Evolutionary conservation across 2,113 vertebrate species (phyloP).

Genomic region (Lamprotornis superbus): DNA sequence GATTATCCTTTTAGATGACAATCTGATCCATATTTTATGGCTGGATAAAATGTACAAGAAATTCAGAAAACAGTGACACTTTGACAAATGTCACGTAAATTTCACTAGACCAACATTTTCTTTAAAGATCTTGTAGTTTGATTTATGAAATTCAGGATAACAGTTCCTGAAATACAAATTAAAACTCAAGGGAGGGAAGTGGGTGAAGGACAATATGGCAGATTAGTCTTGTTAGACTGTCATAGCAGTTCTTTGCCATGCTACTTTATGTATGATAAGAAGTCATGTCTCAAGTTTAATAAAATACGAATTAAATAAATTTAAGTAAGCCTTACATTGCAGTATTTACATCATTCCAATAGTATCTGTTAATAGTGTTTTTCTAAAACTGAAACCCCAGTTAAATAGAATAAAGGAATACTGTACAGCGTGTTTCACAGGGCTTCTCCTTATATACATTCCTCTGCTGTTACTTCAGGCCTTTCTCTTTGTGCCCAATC

Average conservation of each 20-base stretch:
- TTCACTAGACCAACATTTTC: background rate
- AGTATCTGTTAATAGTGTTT: background rate
- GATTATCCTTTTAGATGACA: background rate
- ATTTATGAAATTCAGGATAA: background rate
- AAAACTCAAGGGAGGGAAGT: background rate
- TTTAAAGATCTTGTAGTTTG: background rate
- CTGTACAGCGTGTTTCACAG: background rate
- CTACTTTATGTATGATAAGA: background rate
- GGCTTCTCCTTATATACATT: constrained; percentile 3
- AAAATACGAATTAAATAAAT: background rate
- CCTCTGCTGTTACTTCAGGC: constrained; percentile 43
- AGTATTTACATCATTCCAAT: background rate
- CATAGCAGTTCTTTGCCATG: background rate
- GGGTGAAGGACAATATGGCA: background rate
- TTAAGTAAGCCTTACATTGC: background rate
- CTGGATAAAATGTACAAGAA: background rate
- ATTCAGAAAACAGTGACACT: background rate
- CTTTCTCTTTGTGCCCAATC: constrained; percentile 47
- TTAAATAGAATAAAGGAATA: background rate
- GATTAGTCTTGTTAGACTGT: background rate
- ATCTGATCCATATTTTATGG: background rate
- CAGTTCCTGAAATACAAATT: background rate
- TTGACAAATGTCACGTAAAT: background rate
- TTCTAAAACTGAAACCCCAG: background rate
- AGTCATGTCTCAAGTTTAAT: background rate